Base-by-base conservation (phyloP, 1,140 invertebrate genomes). In the Anastrepha obliqua region DNA sequence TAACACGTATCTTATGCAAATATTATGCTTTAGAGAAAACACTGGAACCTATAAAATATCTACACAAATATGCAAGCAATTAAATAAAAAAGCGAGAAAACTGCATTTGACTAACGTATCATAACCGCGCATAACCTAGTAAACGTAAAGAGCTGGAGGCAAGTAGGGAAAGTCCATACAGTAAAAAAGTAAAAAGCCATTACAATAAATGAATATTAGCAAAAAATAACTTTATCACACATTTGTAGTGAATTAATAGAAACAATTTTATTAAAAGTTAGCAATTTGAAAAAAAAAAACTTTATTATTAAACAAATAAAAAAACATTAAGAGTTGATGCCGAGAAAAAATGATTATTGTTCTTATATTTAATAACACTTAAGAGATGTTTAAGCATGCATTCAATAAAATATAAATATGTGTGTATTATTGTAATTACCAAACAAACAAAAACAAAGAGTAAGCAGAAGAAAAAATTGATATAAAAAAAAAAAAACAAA, bases 321-420 rank as follows among this genome's bases (percentile, higher is more conserved):
- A 17, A 8, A 81, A 11, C 17, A 29, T 55, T 55, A 20, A 81
- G 17, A 81, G 47, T 81, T 81, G n/a, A 81, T 81, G 74, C 74
- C 47, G 74, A 42, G 74, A 81, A 81, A 51, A 55, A 62, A 62
- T 55, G 47, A 81, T 55, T 81, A 81, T 81, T 81, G 74, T 81
- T 81, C 74, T 81, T 81, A 81, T 81, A 81, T 81, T 81, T 81
- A 81, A 81, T 81, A 81, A 81, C 74, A 81, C n/a, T 47, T 55
- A 55, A 55, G 74, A 81, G 74, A 81, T 81, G 74, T 81, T 81
- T 81, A 55, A 81, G 74, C 74, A 81, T 55, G 47, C 74, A 55
- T 20, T 51, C 74, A 55, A 70, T 67, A 67, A 67, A 29, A 29
- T 62, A 74, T 15, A 55, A 55, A 51, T 29, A 81, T 55, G 20